Base-by-base conservation (phyloP, 2,797 vertebrate species). In the Myoxocephalus aenaeus region DNA sequence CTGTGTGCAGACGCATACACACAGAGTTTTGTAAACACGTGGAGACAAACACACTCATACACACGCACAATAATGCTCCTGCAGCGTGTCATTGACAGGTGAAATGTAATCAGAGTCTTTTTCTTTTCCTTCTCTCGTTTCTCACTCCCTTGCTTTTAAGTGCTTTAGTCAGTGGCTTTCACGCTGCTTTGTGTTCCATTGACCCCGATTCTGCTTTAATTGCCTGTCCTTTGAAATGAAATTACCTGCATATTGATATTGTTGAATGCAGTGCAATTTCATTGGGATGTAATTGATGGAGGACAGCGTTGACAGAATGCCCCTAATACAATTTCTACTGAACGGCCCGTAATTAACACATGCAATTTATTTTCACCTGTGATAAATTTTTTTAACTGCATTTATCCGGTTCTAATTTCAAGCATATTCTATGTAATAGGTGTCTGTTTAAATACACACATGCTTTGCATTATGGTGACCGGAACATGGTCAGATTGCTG, bases 61-160 rank as follows among this genome's bases (percentile, higher is more conserved):
- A 72, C 70, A 38, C 73, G 51, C 85, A 86, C 92, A 92, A 92
- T 94, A 90, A 95, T 89, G 92, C 89, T 94, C 86, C 88, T 86
- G 94, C 88, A 86, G 87, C 85, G 89, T 95, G 93, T 96, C 96
- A 94, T 87, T 96, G 96, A 94, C 92, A 94, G 93, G 93, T 89
- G 90, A 94, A 95, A 94, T 91, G 92, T 93, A 96, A 96, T 93
- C 90, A 93, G 90, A 88, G 88, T 81, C 86, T 87, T 91, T 92
- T 92, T 92, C 89, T 88, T 87, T 89, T 85, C 78, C 78, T 87
- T 78, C 87, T 89, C 88, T 90, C 84, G 81, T 93, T 93, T 94
- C 90, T 93, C 92, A 91, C 89, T 92, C 87, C 89, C 89, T 79
- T 89, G 91, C 90, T 87, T 92, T 92, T 93, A 93, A 92, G 89